Base-by-base conservation (phyloP, 2,113 vertebrate species). In the Lota lota region DNA sequence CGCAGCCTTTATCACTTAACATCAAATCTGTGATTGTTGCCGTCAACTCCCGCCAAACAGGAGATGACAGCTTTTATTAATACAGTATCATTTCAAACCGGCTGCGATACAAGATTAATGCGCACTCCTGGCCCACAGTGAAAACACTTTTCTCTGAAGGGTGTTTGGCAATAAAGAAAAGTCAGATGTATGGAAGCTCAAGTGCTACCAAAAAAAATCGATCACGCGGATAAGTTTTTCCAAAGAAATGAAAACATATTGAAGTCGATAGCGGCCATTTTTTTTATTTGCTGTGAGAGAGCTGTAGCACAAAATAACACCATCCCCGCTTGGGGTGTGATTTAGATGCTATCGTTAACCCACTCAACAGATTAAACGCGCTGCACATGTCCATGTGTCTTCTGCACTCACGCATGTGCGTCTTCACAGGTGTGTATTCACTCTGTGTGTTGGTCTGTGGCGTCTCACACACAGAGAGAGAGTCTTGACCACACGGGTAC, bases 31-130 rank as follows among this genome's bases (percentile, higher is more conserved):
- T 66, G 76, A 80, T 79, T 78, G 84, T 79, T 22, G 70, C 64
- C 28, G 69, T 83, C 80, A 72, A 66, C 69, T 62, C 0, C 60
- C 60, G 15, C 68, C 73, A 83, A 73, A 79, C 80, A 67, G 82
- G 80, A 83, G 79, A 80, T 82, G 85, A 83, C 86, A 84, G 76
- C 75, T 85, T 88, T 79, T 86, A 88, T 88, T 86, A 86, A 88
- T 85, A 79, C 79, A 82, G 79, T 78, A 85, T 86, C 81, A 84
- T 84, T 79, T 83, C 77, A 75, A 77, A 66, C 79, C 67, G 79
- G 79, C 76, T 47, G 63, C 76, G 17, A 61, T 64, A 66, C 73
- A 79, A 88, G 87, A 88, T 84, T 87, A 82, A 87, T 79, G 82
- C 77, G 71, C 33, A 68, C 77, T 62, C 80, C 73, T 67, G 40